A percentile compares a stretch with the other conserved stretches of the same genome.
These are phyloP conservation scores for Pelvicachromis taeniatus DNA, from an alignment of 2,113 vertebrate genomes.

Conservation along the genomic window DNA sequence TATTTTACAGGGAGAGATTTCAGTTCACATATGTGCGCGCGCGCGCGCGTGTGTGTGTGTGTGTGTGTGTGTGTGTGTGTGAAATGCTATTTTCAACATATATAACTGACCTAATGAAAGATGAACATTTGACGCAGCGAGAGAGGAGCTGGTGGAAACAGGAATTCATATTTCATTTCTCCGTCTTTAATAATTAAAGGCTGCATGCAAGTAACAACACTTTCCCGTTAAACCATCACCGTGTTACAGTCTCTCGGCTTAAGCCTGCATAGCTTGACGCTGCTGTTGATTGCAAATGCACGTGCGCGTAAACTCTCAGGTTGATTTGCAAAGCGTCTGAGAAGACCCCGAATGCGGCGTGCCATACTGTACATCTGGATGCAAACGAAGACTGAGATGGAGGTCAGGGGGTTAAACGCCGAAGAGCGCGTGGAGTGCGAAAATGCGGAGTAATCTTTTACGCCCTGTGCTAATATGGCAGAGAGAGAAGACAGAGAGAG, in stretches of 20 bases:
- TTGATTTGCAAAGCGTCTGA: background rate
- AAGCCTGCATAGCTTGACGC: background rate
- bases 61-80: background rate
- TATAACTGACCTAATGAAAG: background rate
- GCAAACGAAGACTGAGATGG: background rate
- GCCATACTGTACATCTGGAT: background rate
- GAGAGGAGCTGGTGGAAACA: background rate
- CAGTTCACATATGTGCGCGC: background rate
- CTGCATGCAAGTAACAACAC: background rate
- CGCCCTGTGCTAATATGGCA: conserved; percentile 2
- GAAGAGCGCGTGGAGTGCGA: background rate
- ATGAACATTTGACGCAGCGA: background rate
- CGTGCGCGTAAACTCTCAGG: background rate
- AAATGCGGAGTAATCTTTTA: conserved; percentile 37
- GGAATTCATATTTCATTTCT: background rate
- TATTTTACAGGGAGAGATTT: background rate
- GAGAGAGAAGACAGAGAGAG: background rate
- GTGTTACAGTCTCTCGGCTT: background rate
- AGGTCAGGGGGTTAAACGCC: conserved; percentile 7
- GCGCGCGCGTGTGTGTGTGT: too few relatives aligned
- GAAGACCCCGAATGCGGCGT: background rate
- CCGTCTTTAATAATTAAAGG: background rate
- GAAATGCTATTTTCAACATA: background rate
- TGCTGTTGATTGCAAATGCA: background rate
- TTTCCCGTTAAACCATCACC: background rate